Percentiles rank a stretch among this genome's conserved stretches.
Evolutionary conservation across 2,113 vertebrate genomes (phyloP).

Genomic region (Oncorhynchus tshawytscha): DNA sequence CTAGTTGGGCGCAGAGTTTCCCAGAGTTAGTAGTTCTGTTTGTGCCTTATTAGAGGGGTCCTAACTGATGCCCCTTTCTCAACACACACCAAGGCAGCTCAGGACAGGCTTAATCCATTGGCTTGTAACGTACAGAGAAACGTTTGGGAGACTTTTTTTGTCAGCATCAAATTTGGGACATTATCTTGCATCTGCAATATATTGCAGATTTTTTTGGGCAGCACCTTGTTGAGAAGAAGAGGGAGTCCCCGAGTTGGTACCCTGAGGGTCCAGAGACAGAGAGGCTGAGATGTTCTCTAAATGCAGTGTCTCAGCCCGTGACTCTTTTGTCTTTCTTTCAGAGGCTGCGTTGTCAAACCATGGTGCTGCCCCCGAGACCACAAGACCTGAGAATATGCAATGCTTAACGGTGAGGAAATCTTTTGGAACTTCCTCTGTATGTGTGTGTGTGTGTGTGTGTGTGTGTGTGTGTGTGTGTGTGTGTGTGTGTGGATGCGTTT

Average conservation of each 20-base stretch:
- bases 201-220: neutral
- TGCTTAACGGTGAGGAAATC: conserved; percentile 42
- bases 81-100: neutral
- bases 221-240: neutral
- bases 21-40: neutral
- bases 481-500: no score
- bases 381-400: conserved; percentile 44
- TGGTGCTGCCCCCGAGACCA: conserved; percentile 18
- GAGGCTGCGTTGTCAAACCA: conserved; percentile 19
- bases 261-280: neutral
- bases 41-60: neutral
- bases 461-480: no score
- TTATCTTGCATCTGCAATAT: no score
- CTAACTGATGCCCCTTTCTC: neutral
- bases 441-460: neutral
- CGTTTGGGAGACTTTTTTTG: neutral
- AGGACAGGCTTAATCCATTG: neutral
- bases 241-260: neutral
- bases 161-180: neutral
- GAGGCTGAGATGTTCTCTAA: conserved; percentile 47
- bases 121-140: neutral
- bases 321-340: conserved; percentile 56
- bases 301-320: conserved; percentile 38
- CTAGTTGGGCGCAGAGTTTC: neutral
- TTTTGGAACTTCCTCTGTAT: neutral